These are phyloP conservation scores for Diadumene lineata DNA, from an alignment of 92 coral and sea anemone genomes.

Conservation along the genomic window DNA sequence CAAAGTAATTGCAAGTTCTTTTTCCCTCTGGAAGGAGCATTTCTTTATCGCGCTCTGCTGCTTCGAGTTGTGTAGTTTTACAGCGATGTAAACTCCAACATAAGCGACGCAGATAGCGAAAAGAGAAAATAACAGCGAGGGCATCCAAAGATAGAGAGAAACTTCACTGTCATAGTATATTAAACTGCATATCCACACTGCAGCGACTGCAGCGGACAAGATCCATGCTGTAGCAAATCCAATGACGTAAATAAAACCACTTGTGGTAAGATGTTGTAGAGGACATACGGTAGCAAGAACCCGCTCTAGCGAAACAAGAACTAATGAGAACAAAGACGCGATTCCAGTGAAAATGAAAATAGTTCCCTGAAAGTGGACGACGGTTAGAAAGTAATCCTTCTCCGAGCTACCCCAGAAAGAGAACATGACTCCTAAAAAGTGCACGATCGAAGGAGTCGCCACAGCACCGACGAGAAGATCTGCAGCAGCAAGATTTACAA, in stretches of 20 bases:
- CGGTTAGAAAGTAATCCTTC: too few species aligned
- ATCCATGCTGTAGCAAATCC: slow-evolving; percentile 25
- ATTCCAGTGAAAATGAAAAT: slow-evolving; percentile 34
- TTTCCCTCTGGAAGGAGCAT: slow-evolving; percentile 13
- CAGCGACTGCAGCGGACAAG: slow-evolving; percentile 15
- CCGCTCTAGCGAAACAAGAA: slow-evolving; percentile 32
- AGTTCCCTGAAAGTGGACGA: background rate
- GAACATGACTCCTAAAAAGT: slow-evolving; percentile 5
- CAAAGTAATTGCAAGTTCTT: slow-evolving; percentile 40
- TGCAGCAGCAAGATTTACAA: slow-evolving; percentile 35
- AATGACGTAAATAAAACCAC: slow-evolving; percentile 10
- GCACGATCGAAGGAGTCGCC: slow-evolving; percentile 24
- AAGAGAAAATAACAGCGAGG: slow-evolving; percentile 21
- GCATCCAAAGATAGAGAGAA: slow-evolving; percentile 38
- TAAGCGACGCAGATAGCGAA: slow-evolving; percentile 17
- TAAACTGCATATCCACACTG: slow-evolving; percentile 28
- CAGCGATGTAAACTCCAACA: slow-evolving; percentile 19
- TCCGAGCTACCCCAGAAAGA: slow-evolving; percentile 19
- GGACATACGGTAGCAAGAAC: slow-evolving; percentile 38
- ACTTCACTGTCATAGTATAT: slow-evolving; percentile 6
- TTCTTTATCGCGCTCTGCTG: slow-evolving; percentile 11
- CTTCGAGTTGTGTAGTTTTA: slow-evolving; percentile 11
- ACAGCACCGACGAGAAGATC: slow-evolving; percentile 27
- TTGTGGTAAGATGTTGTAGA: slow-evolving; percentile 25
- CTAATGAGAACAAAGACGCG: slow-evolving; percentile 26